phyloP scores from a whole-genome alignment of 2,888 invertebrate genomes.

The Blastobasis lacticolella region DNA sequence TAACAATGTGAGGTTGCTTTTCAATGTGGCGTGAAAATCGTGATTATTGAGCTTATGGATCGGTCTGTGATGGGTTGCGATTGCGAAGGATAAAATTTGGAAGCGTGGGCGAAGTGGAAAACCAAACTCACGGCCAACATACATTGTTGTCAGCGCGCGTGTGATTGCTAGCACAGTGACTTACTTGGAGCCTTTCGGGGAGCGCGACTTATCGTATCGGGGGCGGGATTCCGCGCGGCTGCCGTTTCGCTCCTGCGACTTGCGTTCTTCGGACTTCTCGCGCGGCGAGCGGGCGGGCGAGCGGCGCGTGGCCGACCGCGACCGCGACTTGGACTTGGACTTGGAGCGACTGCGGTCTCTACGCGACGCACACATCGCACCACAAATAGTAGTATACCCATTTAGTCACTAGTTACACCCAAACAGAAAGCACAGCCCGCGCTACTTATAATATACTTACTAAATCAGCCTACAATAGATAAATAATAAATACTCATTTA shows the following conservation, averaged over 20 bases:
- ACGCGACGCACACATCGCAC: constrained; percentile 17
- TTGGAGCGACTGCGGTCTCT: constrained; percentile 60
- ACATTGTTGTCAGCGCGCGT: constrained; percentile 29
- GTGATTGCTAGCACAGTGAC: constrained; percentile 48
- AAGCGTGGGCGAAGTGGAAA: constrained; percentile 12
- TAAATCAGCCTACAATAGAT: constrained; percentile 3
- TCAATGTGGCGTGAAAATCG: constrained; percentile 7
- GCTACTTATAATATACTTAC: not conserved
- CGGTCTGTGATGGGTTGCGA: too few relatives aligned
- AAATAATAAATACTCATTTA: too few relatives aligned
- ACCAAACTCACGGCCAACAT: constrained; percentile 29
- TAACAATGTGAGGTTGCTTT: constrained; percentile 29
- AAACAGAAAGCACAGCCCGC: too few relatives aligned
- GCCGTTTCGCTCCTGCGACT: constrained; percentile 40
- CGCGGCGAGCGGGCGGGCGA: constrained; percentile 28
- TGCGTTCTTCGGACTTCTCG: constrained; percentile 32
- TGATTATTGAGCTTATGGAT: too few relatives aligned
- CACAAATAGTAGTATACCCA: constrained; percentile 4
- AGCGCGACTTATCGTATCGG: constrained; percentile 53
- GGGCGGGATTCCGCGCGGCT: constrained; percentile 39
- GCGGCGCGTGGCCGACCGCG: constrained; percentile 30
- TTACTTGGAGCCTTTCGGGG: constrained; percentile 58
- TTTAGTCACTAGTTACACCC: not conserved
- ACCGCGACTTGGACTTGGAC: constrained; percentile 44
- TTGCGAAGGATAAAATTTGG: too few relatives aligned